Evolutionary conservation across 1,140 invertebrate species (phyloP).

Genomic region (Eulimnadia texana): DNA sequence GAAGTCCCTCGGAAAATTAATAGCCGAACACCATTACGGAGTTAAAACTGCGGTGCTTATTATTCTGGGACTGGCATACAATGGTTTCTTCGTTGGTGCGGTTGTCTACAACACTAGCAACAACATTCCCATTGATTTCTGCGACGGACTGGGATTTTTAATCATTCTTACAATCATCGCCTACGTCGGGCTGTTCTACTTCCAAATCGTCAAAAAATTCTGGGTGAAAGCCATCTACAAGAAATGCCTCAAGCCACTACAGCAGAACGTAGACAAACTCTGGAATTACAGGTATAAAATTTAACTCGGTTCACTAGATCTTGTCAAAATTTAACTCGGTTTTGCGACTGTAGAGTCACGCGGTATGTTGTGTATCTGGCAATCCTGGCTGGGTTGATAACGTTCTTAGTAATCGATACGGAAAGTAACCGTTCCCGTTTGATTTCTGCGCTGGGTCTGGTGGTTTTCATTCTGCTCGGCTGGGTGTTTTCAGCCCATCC

Average conservation of each 20-base stretch:
- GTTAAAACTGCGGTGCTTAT: neutral
- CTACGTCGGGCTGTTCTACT: constrained; percentile 49
- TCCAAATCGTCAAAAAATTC: constrained; percentile 42
- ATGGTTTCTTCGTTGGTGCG: constrained; percentile 22
- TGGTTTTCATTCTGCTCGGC: constrained; percentile 26
- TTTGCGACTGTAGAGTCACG: neutral
- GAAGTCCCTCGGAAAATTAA: neutral
- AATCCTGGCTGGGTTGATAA: constrained; percentile 33
- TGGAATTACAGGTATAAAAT: constrained; percentile 11
- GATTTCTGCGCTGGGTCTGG: constrained; percentile 26
- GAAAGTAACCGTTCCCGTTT: constrained; percentile 38
- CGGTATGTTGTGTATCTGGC: constrained; percentile 22
- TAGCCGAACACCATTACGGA: constrained; percentile 1
- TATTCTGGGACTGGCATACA: constrained; percentile 20
- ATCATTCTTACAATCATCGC: constrained; percentile 45
- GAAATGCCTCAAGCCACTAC: neutral
- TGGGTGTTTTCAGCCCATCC: constrained; percentile 26
- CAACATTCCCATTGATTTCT: constrained; percentile 32
- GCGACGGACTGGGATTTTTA: constrained; percentile 56
- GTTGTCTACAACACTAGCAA: constrained; percentile 17
- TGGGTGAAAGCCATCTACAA: constrained; percentile 26
- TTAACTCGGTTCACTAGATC: neutral
- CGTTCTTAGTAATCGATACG: constrained; percentile 50
- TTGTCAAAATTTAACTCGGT: neutral
- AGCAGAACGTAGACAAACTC: constrained; percentile 2